A percentile compares a stretch with the other conserved stretches of the same genome.
Evolutionary conservation across 2,797 vertebrate species (phyloP).

Genomic region (Hafferia zeledoni): DNA sequence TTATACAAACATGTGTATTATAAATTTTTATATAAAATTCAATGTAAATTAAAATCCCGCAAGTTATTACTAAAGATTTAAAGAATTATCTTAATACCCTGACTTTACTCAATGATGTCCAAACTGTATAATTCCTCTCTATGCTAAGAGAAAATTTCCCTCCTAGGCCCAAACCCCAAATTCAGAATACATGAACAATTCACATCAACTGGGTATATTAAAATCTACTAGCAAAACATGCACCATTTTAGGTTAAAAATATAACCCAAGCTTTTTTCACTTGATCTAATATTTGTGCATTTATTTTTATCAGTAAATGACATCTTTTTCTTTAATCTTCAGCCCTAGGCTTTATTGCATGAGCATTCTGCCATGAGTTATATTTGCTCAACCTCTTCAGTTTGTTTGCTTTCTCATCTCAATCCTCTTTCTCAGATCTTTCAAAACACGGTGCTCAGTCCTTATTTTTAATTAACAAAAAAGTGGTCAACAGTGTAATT

Average conservation of each 20-base stretch:
- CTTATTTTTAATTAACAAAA: background rate
- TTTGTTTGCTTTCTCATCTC: background rate
- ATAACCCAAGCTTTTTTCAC: background rate
- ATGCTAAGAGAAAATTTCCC: background rate
- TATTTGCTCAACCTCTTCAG: background rate
- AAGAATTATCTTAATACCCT: background rate
- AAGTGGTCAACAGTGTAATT: background rate
- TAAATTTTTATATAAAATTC: background rate
- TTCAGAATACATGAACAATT: background rate
- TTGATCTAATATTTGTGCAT: background rate
- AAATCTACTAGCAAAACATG: background rate
- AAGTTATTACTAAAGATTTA: background rate
- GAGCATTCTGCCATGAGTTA: background rate
- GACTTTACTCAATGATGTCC: background rate
- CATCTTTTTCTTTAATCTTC: background rate
- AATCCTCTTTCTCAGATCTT: background rate
- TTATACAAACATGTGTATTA: background rate
- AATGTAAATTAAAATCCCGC: background rate
- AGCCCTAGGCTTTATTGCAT: background rate
- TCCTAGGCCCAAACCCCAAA: background rate
- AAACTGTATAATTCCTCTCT: background rate
- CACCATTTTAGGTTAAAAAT: background rate
- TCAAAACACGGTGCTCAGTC: background rate
- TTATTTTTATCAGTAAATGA: background rate
- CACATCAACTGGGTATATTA: fast-evolving